A percentile compares a stretch with the other conserved stretches of the same genome.
These are phyloP conservation scores for Napeogenes inachia DNA, from an alignment of 2,888 invertebrate species.

Conservation along the genomic window DNA sequence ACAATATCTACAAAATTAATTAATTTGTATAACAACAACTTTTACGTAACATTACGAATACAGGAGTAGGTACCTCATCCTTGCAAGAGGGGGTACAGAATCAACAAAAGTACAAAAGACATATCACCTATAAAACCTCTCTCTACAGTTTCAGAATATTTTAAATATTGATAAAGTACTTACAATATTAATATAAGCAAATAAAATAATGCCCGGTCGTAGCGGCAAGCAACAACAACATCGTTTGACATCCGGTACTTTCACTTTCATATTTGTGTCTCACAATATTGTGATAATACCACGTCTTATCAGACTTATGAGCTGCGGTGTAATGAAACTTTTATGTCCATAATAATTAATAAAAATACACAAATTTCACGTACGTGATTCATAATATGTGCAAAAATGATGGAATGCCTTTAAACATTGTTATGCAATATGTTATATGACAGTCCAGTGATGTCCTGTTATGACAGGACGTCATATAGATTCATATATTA, in stretches of 20 bases:
- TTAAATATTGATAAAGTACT: constrained; percentile 39
- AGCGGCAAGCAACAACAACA: constrained; percentile 67
- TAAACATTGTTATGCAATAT: too few relatives aligned
- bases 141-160: too few relatives aligned
- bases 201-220: constrained; percentile 61
- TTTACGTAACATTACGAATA: too few relatives aligned
- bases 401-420: too few relatives aligned
- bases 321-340: neutral
- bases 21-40: neutral
- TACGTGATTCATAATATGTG: too few relatives aligned
- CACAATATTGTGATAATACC: constrained; percentile 6
- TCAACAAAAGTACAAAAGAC: too few relatives aligned
- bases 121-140: too few relatives aligned
- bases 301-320: constrained; percentile 2
- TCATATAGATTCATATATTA: too few relatives aligned
- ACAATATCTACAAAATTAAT: constrained; percentile 47
- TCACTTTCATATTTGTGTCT: constrained; percentile 34
- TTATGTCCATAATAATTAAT: neutral
- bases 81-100: neutral
- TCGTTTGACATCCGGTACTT: constrained; percentile 58
- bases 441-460: too few relatives aligned
- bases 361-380: too few relatives aligned
- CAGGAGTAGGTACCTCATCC: neutral
- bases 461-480: too few relatives aligned
- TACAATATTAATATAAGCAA: constrained; percentile 65